These are phyloP conservation scores for Habropoda laboriosa DNA, from an alignment of 1,140 invertebrate species.

Conservation along the genomic window DNA sequence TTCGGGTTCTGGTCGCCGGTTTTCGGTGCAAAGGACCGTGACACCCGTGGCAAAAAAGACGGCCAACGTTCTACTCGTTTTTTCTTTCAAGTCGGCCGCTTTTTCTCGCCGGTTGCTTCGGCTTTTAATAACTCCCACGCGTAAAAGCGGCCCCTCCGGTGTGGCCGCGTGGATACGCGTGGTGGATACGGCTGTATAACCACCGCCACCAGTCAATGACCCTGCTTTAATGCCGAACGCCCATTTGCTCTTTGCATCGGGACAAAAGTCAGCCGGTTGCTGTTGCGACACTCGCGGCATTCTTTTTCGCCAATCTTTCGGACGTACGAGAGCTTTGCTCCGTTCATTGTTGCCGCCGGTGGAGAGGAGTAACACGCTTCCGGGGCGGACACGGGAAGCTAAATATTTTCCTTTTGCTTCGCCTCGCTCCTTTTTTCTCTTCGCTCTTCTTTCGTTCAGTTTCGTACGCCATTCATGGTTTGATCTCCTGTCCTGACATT, in stretches of 20 bases:
- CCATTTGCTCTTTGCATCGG: slow-evolving; percentile 44
- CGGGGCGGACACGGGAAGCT: not conserved
- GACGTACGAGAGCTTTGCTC: not conserved
- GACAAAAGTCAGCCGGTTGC: slow-evolving; percentile 24
- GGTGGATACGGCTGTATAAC: slow-evolving; percentile 62
- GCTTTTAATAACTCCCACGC: slow-evolving; percentile 74
- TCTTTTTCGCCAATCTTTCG: slow-evolving; percentile 29
- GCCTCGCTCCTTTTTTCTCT: not conserved
- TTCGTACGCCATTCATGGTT: no score
- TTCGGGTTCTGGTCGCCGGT: not conserved
- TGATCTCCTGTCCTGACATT: no score
- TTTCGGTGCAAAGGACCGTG: slow-evolving; percentile 23
- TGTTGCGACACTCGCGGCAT: not conserved
- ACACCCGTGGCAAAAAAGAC: slow-evolving; percentile 52
- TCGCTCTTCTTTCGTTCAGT: no score
- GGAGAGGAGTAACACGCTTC: not conserved
- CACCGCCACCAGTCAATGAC: slow-evolving; percentile 72
- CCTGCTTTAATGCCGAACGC: slow-evolving; percentile 66
- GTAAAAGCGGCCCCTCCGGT: slow-evolving; percentile 52
- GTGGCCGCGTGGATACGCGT: slow-evolving; percentile 19
- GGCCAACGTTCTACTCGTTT: slow-evolving; percentile 56
- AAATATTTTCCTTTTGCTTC: not conserved
- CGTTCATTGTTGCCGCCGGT: not conserved
- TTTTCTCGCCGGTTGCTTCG: slow-evolving; percentile 63
- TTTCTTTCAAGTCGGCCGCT: slow-evolving; percentile 59